phyloP scores from a whole-genome alignment of 2,888 invertebrate species.

The Chesias legatella region DNA sequence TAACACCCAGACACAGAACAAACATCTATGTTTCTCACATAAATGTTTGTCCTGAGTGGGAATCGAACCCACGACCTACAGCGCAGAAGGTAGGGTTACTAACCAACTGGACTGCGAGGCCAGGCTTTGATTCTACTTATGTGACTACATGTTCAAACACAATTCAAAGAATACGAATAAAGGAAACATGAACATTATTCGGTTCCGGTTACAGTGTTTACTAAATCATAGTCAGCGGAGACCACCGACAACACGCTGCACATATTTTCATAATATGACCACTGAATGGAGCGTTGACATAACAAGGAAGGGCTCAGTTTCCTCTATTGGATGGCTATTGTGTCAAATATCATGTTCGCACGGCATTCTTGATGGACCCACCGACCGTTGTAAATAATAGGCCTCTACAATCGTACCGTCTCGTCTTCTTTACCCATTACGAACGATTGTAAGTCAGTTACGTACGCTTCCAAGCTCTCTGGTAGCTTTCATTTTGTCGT shows the following conservation, averaged over 20 bases:
- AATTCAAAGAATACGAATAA: constrained; percentile 32
- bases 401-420: constrained; percentile 10
- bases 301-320: constrained; percentile 50
- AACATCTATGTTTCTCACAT: too few relatives aligned
- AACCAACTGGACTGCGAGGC: too few relatives aligned
- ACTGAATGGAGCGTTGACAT: constrained; percentile 48
- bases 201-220: constrained; percentile 60
- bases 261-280: constrained; percentile 65
- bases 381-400: constrained; percentile 15
- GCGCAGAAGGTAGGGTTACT: too few relatives aligned
- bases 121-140: too few relatives aligned
- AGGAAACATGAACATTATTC: constrained; percentile 40
- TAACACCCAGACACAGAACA: too few relatives aligned
- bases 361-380: constrained; percentile 24
- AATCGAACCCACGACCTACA: too few relatives aligned
- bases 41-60: too few relatives aligned
- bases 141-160: too few relatives aligned
- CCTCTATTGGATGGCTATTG: constrained; percentile 32
- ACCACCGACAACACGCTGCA: constrained; percentile 40
- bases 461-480: constrained; percentile 5
- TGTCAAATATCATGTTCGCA: constrained; percentile 32
- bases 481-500: constrained; percentile 2
- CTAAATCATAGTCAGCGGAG: constrained; percentile 38
- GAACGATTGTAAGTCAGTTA: constrained; percentile 10
- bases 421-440: constrained; percentile 10